Percentiles rank a stretch among this genome's conserved stretches.
phyloP scores from a whole-genome alignment of 2,113 vertebrate species.

The Riparia riparia region DNA sequence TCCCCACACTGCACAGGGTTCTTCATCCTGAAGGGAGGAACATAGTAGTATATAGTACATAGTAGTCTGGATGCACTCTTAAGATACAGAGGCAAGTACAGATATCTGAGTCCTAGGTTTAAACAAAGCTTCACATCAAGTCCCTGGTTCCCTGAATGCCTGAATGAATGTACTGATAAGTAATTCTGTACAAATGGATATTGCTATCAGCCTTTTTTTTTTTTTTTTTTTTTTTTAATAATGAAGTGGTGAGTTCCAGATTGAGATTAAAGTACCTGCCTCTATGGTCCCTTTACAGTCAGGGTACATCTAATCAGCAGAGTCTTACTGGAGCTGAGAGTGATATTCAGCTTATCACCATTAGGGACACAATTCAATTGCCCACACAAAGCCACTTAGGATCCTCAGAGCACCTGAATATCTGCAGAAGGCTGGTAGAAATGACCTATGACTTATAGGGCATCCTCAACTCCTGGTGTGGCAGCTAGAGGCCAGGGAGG shows the following conservation, averaged over 20 bases:
- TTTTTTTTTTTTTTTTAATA: neutral
- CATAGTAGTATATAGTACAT: too few species aligned
- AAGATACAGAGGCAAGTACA: neutral
- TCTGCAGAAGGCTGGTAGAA: neutral
- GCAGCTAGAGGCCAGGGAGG: neutral
- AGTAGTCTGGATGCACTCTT: neutral
- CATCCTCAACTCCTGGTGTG: neutral
- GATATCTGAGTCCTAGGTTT: neutral
- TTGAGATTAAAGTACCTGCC: neutral
- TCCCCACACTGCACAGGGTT: neutral
- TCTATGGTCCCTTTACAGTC: neutral
- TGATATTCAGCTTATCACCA: neutral
- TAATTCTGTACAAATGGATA: neutral
- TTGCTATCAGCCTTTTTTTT: neutral
- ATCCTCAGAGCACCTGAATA: neutral
- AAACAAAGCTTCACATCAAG: neutral
- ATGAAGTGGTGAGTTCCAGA: neutral
- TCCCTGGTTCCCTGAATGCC: neutral
- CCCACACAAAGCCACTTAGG: neutral
- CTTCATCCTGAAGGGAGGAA: neutral
- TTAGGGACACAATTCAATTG: neutral
- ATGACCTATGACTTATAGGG: rapidly evolving
- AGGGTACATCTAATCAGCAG: neutral
- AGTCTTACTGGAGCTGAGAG: neutral
- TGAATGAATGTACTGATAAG: neutral